Evolutionary conservation across 2,797 vertebrate genomes (phyloP).

Genomic region (Rallus crepitans): DNA sequence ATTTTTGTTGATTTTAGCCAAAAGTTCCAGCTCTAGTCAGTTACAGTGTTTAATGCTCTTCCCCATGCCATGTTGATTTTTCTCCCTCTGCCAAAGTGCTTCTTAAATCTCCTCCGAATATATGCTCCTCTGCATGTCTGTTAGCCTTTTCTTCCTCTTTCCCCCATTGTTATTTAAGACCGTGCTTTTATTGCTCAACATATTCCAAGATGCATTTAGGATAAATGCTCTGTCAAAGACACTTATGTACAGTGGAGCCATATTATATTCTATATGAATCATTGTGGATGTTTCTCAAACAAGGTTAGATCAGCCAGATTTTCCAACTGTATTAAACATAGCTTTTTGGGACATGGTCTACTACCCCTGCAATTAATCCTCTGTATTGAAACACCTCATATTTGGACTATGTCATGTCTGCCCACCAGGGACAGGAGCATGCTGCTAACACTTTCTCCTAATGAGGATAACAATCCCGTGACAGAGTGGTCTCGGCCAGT

Average conservation of each 20-base stretch:
- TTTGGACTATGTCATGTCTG: constrained; percentile 20
- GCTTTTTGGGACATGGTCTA: constrained; percentile 39
- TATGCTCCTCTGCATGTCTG: not conserved
- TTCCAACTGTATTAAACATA: constrained; percentile 33
- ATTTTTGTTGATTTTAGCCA: not conserved
- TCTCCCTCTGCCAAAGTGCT: constrained; percentile 8
- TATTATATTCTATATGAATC: constrained; percentile 44
- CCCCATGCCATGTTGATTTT: not conserved
- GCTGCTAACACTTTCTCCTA: constrained; percentile 49
- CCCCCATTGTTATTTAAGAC: constrained; percentile 32
- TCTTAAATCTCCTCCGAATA: constrained; percentile 15
- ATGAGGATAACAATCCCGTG: constrained; percentile 17
- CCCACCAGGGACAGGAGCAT: constrained; percentile 30
- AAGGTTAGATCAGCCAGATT: constrained; percentile 49
- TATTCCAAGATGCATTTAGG: constrained; percentile 51
- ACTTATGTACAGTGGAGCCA: constrained; percentile 30
- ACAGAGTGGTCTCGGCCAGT: not conserved
- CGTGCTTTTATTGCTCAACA: constrained; percentile 37
- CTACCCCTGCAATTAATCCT: constrained; percentile 17
- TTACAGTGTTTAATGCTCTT: not conserved
- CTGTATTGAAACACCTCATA: constrained; percentile 5
- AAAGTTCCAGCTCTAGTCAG: not conserved
- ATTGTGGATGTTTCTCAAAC: not conserved
- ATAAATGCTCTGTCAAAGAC: constrained; percentile 61
- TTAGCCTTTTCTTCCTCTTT: constrained; percentile 30